Evolutionary conservation across 2,888 invertebrate species (phyloP).

Genomic region (Drosophila nr. perissopoda): DNA sequence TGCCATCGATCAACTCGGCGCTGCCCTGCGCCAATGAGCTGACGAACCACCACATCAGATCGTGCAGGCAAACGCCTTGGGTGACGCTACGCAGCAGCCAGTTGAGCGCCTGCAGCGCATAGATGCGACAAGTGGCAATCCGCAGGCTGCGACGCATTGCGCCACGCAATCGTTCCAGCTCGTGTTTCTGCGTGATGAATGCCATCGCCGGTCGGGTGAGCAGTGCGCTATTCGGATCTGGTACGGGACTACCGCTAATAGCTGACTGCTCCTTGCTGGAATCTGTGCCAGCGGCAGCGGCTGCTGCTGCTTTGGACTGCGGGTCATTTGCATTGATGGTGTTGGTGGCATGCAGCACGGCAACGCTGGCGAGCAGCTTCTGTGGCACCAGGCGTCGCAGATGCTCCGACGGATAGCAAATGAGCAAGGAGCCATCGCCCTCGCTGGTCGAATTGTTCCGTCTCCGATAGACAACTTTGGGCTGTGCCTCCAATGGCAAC

Average conservation of each 20-base stretch:
- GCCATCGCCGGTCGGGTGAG: slow-evolving; percentile 91
- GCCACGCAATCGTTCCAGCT: slow-evolving; percentile 92
- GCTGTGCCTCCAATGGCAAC: slow-evolving; percentile 58
- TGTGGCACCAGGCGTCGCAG: slow-evolving; percentile 92
- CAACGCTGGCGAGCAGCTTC: slow-evolving; percentile 85
- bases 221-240: slow-evolving; percentile 73
- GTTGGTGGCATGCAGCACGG: slow-evolving; percentile 66
- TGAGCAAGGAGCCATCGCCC: slow-evolving; percentile 85
- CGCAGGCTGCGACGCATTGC: slow-evolving; percentile 95
- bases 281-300: background rate
- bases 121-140: slow-evolving; percentile 92
- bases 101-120: slow-evolving; percentile 96
- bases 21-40: slow-evolving; percentile 90
- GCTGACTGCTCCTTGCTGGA: slow-evolving; percentile 30
- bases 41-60: slow-evolving; percentile 98
- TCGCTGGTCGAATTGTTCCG: slow-evolving; percentile 91
- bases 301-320: background rate
- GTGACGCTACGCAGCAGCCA: slow-evolving; percentile 97
- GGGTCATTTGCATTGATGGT: slow-evolving; percentile 37
- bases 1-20: slow-evolving; percentile 83
- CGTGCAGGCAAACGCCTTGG: slow-evolving; percentile 95
- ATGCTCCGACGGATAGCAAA: slow-evolving; percentile 95
- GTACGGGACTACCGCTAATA: slow-evolving; percentile 21
- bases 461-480: slow-evolving; percentile 86
- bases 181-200: slow-evolving; percentile 94